These are phyloP conservation scores for Allacma fusca DNA, from an alignment of 2,888 invertebrate genomes.

Conservation along the genomic window DNA sequence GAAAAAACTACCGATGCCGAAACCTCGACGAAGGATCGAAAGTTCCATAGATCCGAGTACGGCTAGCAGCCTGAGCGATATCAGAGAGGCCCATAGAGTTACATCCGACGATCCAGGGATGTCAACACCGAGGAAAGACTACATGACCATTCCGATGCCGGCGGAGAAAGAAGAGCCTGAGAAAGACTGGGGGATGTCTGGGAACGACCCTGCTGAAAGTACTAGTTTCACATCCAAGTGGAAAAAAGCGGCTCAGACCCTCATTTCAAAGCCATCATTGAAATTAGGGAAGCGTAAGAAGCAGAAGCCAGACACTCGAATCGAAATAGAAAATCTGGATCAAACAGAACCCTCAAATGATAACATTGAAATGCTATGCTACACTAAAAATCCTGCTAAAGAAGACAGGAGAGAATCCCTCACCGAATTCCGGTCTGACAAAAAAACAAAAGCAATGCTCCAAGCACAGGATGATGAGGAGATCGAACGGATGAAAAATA, in stretches of 20 bases:
- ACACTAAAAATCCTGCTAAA: neutral
- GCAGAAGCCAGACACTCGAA: constrained; percentile 35
- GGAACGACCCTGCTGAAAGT: too few species aligned
- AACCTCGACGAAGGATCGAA: neutral
- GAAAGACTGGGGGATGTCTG: neutral
- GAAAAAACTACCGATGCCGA: neutral
- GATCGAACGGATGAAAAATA: constrained; percentile 20
- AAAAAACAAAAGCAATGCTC: constrained; percentile 17
- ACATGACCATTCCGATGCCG: constrained; percentile 21
- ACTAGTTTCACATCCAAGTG: constrained; percentile 2
- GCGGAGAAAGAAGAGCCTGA: neutral
- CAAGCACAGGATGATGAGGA: constrained; percentile 29
- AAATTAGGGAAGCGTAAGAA: neutral
- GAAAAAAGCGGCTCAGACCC: constrained; percentile 26
- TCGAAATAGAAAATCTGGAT: constrained; percentile 31
- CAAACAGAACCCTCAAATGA: neutral
- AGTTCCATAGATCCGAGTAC: constrained; percentile 7
- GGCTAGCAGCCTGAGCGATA: neutral
- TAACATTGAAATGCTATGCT: constrained; percentile 24
- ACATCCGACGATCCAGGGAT: neutral
- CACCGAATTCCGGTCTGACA: neutral
- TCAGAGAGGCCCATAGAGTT: neutral
- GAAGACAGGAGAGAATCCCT: neutral
- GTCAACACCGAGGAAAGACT: constrained; percentile 21
- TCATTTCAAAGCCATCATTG: constrained; percentile 13